phyloP scores from a whole-genome alignment of 2,113 vertebrate genomes.

The Nibea albiflora region DNA sequence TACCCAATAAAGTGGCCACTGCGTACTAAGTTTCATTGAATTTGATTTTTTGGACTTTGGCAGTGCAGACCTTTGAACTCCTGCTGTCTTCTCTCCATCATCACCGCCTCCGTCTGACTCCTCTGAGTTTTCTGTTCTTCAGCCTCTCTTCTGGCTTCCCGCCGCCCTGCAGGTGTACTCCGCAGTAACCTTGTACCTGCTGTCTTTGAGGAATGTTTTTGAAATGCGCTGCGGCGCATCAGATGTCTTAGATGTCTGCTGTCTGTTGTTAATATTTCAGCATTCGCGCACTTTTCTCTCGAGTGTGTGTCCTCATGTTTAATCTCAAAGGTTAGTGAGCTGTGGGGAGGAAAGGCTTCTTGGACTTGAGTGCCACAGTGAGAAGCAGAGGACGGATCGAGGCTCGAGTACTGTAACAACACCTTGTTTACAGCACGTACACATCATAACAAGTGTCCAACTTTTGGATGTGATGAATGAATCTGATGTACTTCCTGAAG shows the following conservation, averaged over 20 bases:
- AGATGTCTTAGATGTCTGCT: conserved; percentile 31
- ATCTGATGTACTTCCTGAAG: too few relatives aligned
- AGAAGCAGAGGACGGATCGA: neutral
- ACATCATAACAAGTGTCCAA: too few relatives aligned
- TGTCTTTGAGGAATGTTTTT: conserved; percentile 43
- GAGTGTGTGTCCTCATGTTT: conserved; percentile 25
- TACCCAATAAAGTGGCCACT: too few relatives aligned
- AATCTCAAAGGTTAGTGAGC: conserved; percentile 20
- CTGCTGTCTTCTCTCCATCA: neutral
- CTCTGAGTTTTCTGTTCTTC: neutral
- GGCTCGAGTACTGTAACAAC: neutral
- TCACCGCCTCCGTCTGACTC: neutral
- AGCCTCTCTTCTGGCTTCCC: neutral
- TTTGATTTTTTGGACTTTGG: neutral
- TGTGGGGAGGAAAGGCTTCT: neutral
- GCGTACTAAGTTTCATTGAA: too few relatives aligned
- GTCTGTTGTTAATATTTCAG: conserved; percentile 46
- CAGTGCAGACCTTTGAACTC: neutral
- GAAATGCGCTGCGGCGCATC: conserved; percentile 22
- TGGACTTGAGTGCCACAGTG: neutral
- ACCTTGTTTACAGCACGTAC: neutral
- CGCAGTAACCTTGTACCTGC: neutral
- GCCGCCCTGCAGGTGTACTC: neutral
- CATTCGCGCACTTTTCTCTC: conserved; percentile 15
- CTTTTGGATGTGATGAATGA: too few relatives aligned